Percentiles rank a stretch among this genome's conserved stretches.
Evolutionary conservation across 2,797 vertebrate species (phyloP).

Genomic region (Gambusia yucatana): DNA sequence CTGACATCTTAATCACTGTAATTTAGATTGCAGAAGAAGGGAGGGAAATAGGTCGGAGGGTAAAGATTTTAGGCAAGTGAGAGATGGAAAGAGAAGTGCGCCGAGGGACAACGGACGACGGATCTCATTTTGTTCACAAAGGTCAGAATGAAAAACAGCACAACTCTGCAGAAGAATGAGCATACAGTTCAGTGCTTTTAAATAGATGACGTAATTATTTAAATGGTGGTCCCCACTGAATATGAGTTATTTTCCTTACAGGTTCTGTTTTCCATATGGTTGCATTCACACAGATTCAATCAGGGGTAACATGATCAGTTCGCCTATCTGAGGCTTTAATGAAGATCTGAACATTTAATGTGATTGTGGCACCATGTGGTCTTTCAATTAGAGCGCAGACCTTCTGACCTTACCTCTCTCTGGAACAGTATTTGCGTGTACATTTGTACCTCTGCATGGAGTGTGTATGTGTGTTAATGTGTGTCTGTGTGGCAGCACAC

Average conservation of each 20-base stretch:
- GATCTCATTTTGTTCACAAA: slow-evolving; percentile 34
- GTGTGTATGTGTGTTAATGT: slow-evolving; percentile 40
- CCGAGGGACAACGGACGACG: slow-evolving; percentile 31
- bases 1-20: slow-evolving; percentile 72
- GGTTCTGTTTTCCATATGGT: slow-evolving; percentile 35
- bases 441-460: slow-evolving; percentile 3
- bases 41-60: slow-evolving; percentile 37
- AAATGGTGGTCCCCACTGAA: slow-evolving; percentile 5
- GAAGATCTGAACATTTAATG: slow-evolving; percentile 64
- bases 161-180: slow-evolving; percentile 25
- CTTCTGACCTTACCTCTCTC: slow-evolving; percentile 65
- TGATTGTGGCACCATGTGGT: slow-evolving; percentile 70
- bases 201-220: slow-evolving; percentile 7
- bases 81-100: slow-evolving; percentile 25
- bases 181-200: slow-evolving; percentile 2
- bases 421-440: slow-evolving; percentile 46
- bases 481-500: slow-evolving; percentile 53
- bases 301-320: slow-evolving; percentile 53
- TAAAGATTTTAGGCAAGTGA: slow-evolving; percentile 35
- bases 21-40: slow-evolving; percentile 62
- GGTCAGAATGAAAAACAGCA: slow-evolving; percentile 23
- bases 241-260: background rate
- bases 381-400: slow-evolving; percentile 70
- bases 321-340: slow-evolving; percentile 38
- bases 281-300: slow-evolving; percentile 30